These are phyloP conservation scores for Enchytraeus crypticus DNA, from an alignment of 2,888 invertebrate species.

Conservation along the genomic window DNA sequence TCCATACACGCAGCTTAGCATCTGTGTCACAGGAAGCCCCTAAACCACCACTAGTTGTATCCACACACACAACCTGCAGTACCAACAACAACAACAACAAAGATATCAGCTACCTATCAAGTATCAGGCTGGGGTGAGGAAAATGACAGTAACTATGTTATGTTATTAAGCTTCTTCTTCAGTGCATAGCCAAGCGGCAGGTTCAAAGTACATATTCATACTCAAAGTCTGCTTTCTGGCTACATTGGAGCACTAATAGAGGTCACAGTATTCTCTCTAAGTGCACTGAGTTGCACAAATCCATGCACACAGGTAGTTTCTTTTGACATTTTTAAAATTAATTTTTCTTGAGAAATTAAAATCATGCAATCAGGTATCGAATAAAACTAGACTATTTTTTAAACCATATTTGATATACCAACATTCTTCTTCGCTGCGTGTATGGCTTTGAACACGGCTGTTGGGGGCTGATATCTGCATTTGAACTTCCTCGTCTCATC, in stretches of 20 bases:
- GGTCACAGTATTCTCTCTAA: neutral
- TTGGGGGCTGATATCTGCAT: constrained; percentile 37
- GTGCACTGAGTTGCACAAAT: neutral
- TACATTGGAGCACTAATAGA: neutral
- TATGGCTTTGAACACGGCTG: constrained; percentile 31
- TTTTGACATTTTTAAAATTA: too few species aligned
- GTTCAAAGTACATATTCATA: too few species aligned
- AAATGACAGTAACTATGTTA: neutral
- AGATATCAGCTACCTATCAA: neutral
- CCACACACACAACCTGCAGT: constrained; percentile 57
- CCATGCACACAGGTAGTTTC: too few species aligned
- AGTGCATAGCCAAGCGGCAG: too few species aligned
- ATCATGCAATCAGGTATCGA: neutral
- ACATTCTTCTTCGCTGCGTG: constrained; percentile 48
- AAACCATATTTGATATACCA: constrained; percentile 26
- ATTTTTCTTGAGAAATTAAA: neutral
- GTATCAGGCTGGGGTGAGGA: neutral
- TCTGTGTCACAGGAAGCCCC: constrained; percentile 59
- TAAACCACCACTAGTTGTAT: constrained; percentile 57
- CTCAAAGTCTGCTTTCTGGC: too few species aligned
- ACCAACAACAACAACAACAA: neutral
- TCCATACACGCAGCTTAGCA: constrained; percentile 59
- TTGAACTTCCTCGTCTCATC: constrained; percentile 23
- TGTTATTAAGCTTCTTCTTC: neutral
- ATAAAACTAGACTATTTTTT: neutral